Percentiles rank a stretch among this genome's conserved stretches.
Evolutionary conservation across 2,797 vertebrate genomes (phyloP).

Genomic region (Myripristis murdjan): DNA sequence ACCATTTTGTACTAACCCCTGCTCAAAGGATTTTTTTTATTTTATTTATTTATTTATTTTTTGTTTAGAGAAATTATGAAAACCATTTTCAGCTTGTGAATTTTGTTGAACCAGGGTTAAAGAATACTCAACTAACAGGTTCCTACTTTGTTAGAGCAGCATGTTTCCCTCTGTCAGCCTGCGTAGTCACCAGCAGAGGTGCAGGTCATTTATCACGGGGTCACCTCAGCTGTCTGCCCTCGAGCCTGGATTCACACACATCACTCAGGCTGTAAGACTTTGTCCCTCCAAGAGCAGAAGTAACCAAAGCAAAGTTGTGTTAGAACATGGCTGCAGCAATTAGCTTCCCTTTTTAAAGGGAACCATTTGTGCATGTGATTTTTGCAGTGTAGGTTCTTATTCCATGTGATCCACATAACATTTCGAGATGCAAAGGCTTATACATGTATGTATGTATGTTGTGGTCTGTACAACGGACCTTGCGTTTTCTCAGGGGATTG

Average conservation of each 20-base stretch:
- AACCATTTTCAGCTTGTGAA: neutral
- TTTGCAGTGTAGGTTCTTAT: too few species aligned
- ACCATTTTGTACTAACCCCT: too few species aligned
- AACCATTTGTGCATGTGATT: too few species aligned
- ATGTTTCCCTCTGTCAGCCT: neutral
- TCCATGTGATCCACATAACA: too few species aligned
- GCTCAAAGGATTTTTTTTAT: too few species aligned
- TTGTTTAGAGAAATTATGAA: too few species aligned
- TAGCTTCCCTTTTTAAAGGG: too few species aligned
- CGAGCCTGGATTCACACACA: neutral
- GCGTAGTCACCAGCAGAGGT: neutral
- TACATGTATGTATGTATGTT: neutral
- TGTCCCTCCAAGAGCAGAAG: neutral
- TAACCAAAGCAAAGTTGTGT: neutral
- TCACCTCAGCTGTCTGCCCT: neutral
- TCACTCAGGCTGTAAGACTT: neutral
- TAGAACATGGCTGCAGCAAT: neutral
- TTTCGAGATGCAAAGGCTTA: neutral
- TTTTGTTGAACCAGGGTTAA: neutral
- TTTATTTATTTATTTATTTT: too few species aligned
- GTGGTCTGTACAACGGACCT: too few species aligned
- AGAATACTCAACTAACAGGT: conserved; percentile 2
- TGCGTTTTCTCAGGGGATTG: too few species aligned
- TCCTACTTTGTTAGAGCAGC: conserved; percentile 3
- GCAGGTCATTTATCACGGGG: neutral